Percentiles rank a stretch among this genome's conserved stretches.
phyloP scores from a whole-genome alignment of 2,113 vertebrate species.

The Cephalopterus ornatus region DNA sequence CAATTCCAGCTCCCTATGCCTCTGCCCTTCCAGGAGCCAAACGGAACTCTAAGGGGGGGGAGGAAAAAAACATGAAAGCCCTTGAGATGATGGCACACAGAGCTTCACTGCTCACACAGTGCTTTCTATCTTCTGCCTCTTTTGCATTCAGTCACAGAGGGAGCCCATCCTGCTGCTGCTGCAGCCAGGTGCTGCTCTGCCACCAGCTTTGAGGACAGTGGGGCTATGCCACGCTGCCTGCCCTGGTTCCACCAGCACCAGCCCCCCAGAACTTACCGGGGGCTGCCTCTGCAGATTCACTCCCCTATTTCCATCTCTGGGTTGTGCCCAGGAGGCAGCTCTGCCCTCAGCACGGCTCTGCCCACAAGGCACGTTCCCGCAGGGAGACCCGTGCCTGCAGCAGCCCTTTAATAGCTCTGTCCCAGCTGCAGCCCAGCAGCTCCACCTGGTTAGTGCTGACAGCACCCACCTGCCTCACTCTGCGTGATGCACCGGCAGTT shows the following conservation, averaged over 20 bases:
- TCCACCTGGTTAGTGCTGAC: rapidly evolving
- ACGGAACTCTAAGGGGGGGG: slow-evolving; percentile 6
- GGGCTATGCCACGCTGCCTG: neutral
- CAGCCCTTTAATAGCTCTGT: neutral
- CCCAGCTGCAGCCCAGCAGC: neutral
- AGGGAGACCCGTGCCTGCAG: neutral
- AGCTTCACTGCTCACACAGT: rapidly evolving
- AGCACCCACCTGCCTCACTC: neutral
- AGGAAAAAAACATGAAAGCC: neutral
- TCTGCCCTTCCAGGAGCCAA: neutral
- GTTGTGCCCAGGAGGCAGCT: rapidly evolving
- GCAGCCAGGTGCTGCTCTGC: neutral
- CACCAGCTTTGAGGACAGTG: rapidly evolving
- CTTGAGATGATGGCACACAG: neutral
- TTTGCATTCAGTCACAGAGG: neutral
- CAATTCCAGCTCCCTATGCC: neutral
- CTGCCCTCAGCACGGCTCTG: neutral
- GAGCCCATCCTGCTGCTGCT: neutral
- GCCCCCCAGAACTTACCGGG: neutral
- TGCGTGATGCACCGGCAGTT: rapidly evolving
- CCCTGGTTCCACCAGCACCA: neutral
- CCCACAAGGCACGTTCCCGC: rapidly evolving
- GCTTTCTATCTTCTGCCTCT: neutral
- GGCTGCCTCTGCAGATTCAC: rapidly evolving
- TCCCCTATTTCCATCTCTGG: neutral